These are phyloP conservation scores for Drosophila obscura DNA, from an alignment of 1,140 invertebrate species.

Conservation along the genomic window DNA sequence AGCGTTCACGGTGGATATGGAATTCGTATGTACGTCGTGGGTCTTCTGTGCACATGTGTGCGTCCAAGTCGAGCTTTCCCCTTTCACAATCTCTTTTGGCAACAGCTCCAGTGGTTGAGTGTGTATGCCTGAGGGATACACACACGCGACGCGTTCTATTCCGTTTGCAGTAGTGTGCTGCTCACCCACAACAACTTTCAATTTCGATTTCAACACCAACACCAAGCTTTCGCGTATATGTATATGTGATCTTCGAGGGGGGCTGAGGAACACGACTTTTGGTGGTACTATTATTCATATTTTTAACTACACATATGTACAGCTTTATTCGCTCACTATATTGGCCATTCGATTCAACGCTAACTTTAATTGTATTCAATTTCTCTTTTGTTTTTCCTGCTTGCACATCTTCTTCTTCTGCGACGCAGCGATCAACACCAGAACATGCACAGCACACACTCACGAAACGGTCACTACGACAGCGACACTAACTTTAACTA, in stretches of 20 bases:
- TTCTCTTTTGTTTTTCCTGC: constrained; percentile 48
- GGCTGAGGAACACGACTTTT: constrained; percentile 16
- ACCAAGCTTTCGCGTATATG: constrained; percentile 27
- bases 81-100: constrained; percentile 26
- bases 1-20: constrained; percentile 1
- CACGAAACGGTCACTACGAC: constrained; percentile 70
- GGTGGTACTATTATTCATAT: constrained; percentile 37
- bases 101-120: constrained; percentile 7
- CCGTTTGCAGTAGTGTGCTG: constrained; percentile 36
- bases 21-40: constrained; percentile 1
- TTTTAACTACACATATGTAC: constrained; percentile 3
- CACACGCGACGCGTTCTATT: constrained; percentile 47
- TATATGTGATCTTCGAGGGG: constrained; percentile 11
- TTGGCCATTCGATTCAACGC: no score
- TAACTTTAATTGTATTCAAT: constrained; percentile 25
- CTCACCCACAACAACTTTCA: constrained; percentile 49
- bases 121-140: constrained; percentile 13
- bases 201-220: constrained; percentile 42
- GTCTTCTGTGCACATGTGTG: constrained; percentile 3
- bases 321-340: no score
- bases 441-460: constrained; percentile 60
- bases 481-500: constrained; percentile 80
- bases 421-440: constrained; percentile 48
- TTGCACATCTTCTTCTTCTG: constrained; percentile 43
- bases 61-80: constrained; percentile 14